Conservation (phyloP, 2,888 invertebrate genomes). For the Tiliacea aurago region DNA sequence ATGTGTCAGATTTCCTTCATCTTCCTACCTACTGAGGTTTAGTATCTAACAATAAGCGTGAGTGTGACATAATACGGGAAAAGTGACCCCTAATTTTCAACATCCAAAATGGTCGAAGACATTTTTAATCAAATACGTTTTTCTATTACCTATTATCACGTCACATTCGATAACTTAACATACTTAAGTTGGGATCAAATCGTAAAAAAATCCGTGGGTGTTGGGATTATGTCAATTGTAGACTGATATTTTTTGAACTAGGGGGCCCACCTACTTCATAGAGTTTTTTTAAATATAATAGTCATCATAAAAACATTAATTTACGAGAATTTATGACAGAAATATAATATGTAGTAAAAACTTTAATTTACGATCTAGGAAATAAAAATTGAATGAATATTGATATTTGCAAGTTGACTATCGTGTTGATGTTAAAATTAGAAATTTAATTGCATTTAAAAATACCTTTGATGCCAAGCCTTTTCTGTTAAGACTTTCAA, state of each 20-base stretch:
- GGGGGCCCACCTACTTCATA: slow-evolving; percentile 61
- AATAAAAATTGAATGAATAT: slow-evolving; percentile 43
- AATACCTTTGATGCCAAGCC: no score
- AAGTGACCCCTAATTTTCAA: neutral
- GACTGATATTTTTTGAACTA: slow-evolving; percentile 64
- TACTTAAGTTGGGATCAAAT: slow-evolving; percentile 59
- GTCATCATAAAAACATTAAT: slow-evolving; percentile 62
- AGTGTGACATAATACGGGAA: neutral
- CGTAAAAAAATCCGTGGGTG: slow-evolving; percentile 62
- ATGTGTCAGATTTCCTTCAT: neutral
- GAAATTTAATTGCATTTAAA: slow-evolving; percentile 35
- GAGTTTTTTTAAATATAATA: slow-evolving; percentile 49
- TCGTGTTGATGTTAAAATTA: slow-evolving; percentile 39
- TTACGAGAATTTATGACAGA: slow-evolving; percentile 63
- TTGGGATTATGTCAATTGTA: slow-evolving; percentile 67
- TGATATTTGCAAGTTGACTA: slow-evolving; percentile 53
- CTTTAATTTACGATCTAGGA: slow-evolving; percentile 51
- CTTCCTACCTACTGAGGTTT: neutral
- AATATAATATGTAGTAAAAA: slow-evolving; percentile 51
- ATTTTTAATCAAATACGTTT: slow-evolving; percentile 57
- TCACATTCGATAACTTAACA: slow-evolving; percentile 55
- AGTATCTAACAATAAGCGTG: neutral
- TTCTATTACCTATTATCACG: slow-evolving; percentile 53
- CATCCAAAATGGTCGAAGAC: slow-evolving; percentile 10
- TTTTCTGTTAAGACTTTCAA: slow-evolving; percentile 3